Evolutionary conservation across 2,888 invertebrate genomes (phyloP), one percentile per base, ranked within the genome.

Genomic region (Thera obeliscata): DNA sequence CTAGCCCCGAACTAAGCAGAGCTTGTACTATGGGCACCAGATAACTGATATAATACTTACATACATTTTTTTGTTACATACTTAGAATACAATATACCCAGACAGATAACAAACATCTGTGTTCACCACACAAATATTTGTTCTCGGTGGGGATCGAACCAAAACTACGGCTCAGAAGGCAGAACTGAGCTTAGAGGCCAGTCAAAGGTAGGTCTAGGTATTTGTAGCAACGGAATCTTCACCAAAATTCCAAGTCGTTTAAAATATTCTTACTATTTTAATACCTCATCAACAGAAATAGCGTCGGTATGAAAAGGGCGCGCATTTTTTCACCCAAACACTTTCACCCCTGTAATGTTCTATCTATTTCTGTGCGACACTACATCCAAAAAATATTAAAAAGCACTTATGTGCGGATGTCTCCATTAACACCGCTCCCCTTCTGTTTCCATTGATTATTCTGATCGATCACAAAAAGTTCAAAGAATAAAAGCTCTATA

Each of bases 301-400:
- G 61, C 67, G 46, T 22, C 36, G 56, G 56, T 55, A 49, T 59
- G 68, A 66, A 57, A 74, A 77, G 82, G 81, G 78, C 72, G 74
- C 56, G 59, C 55, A 9, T 76, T 83, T 81, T 79, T 81, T 73
- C 36, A 66, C 70, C 72, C 78, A 79, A 86, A 85, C 81, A 81
- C 76, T 77, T 76, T 77, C 81, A 83, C 87, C 90, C 87, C 81
- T 56, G 74, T 74, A 81, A 80, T 85, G 79, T 81, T 76, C 76
- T 74, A 76, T 87, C 89, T 92, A 90, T 91, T 90, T 88, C 79
- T 74, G 82, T 81, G 78, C 71, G 75, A 81, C 81, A 78, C 85
- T 85, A 85, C 89, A 87, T 90, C 89, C 90, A 86, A 81, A 90
- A 90, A 91, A 90, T 93, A 93, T 93, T 92, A 92, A 92, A 92